Percentiles rank a stretch among this genome's conserved stretches.
Conservation (phyloP, 2,113 vertebrate genomes). For the Heliornis fulica region DNA sequence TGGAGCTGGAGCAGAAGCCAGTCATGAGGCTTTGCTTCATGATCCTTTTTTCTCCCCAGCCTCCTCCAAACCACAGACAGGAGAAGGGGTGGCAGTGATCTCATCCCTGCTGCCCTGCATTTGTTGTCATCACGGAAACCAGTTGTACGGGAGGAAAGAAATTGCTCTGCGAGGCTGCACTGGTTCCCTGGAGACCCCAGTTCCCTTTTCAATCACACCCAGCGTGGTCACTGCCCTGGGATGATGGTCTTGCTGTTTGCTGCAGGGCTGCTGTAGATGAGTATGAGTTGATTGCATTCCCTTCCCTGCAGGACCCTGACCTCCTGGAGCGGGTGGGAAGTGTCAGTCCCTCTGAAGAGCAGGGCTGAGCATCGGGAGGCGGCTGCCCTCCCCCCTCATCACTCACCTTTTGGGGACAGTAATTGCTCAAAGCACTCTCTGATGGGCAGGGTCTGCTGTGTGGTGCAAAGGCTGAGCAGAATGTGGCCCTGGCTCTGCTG, state of each 20-base stretch:
- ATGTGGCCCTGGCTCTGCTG: neutral
- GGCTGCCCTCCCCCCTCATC: neutral
- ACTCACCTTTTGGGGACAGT: neutral
- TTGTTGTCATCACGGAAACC: neutral
- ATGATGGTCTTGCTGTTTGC: neutral
- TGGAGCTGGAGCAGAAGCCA: neutral
- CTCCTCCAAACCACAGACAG: neutral
- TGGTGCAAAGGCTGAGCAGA: neutral
- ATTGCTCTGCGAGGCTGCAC: fast-evolving
- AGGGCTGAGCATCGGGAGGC: neutral
- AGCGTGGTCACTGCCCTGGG: neutral
- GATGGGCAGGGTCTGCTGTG: neutral
- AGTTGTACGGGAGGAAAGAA: neutral
- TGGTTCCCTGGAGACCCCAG: neutral
- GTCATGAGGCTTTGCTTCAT: neutral
- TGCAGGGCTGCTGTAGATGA: neutral
- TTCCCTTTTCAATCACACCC: neutral
- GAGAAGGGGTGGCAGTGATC: neutral
- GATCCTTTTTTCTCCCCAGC: neutral
- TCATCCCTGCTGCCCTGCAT: neutral
- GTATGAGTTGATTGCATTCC: neutral
- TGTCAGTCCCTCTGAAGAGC: neutral
- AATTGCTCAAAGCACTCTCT: neutral
- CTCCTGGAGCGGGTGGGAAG: neutral
- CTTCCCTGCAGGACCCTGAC: neutral